A percentile compares a stretch with the other conserved stretches of the same genome.
phyloP scores from a whole-genome alignment of 2,888 invertebrate genomes.

The Parnassius glacialis region DNA sequence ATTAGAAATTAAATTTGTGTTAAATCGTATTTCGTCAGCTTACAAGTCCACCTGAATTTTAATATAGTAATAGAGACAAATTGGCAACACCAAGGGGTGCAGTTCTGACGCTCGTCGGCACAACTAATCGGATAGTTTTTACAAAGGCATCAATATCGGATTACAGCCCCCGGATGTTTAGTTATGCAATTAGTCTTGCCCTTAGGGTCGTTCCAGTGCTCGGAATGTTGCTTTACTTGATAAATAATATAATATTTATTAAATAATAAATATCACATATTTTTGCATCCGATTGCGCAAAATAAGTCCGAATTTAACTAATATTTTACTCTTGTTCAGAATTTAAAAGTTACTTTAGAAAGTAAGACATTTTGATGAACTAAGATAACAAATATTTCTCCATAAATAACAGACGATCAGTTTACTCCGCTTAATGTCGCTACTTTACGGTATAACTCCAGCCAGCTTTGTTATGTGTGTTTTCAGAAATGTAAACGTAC shows the following conservation, averaged over 20 bases:
- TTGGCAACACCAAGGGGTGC: conserved; percentile 25
- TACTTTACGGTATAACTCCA: too few species aligned
- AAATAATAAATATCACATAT: too few species aligned
- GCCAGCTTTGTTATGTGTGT: too few species aligned
- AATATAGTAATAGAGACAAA: conserved; percentile 36
- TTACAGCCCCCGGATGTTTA: conserved; percentile 71
- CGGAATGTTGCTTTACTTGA: conserved; percentile 36
- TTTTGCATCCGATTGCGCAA: too few species aligned
- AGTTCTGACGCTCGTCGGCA: conserved; percentile 29
- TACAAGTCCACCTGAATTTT: conserved; percentile 33
- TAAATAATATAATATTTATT: not conserved
- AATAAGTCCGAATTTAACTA: too few species aligned
- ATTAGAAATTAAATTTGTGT: not conserved
- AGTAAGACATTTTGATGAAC: too few species aligned
- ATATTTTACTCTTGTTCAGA: too few species aligned
- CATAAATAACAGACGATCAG: too few species aligned
- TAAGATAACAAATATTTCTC: too few species aligned
- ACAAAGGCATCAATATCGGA: conserved; percentile 78
- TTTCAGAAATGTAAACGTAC: too few species aligned
- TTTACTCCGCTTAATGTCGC: too few species aligned
- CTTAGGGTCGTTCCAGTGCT: conserved; percentile 33
- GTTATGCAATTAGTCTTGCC: conserved; percentile 76
- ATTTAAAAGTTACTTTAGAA: too few species aligned
- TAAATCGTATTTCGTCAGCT: not conserved
- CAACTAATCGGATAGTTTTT: conserved; percentile 76